These are phyloP conservation scores for Agelas oroides DNA, from an alignment of 37 sponge, comb jelly and placozoan species.

Conservation along the genomic window DNA sequence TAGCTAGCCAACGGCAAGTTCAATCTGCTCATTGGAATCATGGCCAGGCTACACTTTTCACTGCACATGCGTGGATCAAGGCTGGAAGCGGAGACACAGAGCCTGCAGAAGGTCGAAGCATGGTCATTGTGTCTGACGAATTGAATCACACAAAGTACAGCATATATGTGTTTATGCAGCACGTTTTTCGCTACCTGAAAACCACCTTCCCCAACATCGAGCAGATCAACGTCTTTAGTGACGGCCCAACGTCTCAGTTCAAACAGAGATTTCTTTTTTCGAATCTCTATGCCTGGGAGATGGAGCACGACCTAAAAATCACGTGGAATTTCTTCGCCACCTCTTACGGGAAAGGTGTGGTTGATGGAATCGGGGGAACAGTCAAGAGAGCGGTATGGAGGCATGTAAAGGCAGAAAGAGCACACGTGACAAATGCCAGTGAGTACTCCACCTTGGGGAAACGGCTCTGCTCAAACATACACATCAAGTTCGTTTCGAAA, in stretches of 20 bases:
- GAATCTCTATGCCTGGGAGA: conserved; percentile 31
- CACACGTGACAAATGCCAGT: conserved; percentile 9
- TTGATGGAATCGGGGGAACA: conserved; percentile 40
- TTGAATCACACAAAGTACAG: conserved; percentile 25
- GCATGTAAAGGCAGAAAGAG: neutral
- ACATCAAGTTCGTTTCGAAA: conserved; percentile 15
- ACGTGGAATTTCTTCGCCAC: conserved; percentile 33
- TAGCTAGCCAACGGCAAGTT: conserved; percentile 16
- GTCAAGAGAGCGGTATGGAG: conserved; percentile 36
- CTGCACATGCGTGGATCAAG: conserved; percentile 43
- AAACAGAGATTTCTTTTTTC: conserved; percentile 39
- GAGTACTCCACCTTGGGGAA: conserved; percentile 30
- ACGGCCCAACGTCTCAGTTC: conserved; percentile 29
- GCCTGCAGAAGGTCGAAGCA: neutral
- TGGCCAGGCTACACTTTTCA: conserved; percentile 38
- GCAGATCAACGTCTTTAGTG: conserved; percentile 25
- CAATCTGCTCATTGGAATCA: conserved; percentile 36
- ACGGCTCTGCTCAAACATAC: conserved; percentile 33
- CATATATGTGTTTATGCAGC: conserved; percentile 26
- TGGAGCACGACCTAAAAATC: conserved; percentile 12
- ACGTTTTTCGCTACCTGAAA: conserved; percentile 4
- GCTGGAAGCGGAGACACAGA: neutral
- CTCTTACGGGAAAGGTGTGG: conserved; percentile 31
- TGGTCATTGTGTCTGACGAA: conserved; percentile 33
- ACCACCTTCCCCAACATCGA: conserved; percentile 10